A percentile compares a stretch with the other conserved stretches of the same genome.
These are phyloP conservation scores for Rhamnusium bicolor DNA, from an alignment of 2,888 invertebrate species.

Conservation along the genomic window DNA sequence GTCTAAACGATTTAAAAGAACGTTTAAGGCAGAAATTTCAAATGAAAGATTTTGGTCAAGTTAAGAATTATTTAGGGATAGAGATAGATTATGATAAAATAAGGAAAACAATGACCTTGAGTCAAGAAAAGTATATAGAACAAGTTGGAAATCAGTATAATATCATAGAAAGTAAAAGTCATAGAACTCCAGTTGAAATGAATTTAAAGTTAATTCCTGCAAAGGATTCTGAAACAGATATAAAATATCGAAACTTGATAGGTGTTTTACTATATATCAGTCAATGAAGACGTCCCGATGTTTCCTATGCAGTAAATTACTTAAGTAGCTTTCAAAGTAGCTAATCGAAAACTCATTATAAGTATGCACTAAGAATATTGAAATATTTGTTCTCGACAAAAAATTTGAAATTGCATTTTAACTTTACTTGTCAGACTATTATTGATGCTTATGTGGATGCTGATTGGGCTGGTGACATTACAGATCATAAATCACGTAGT, in stretches of 20 bases:
- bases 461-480: conserved; percentile 43
- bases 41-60: too few relatives aligned
- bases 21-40: too few relatives aligned
- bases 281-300: conserved; percentile 24
- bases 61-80: too few relatives aligned
- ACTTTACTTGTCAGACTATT: neutral
- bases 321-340: conserved; percentile 25
- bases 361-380: conserved; percentile 22
- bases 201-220: conserved; percentile 15
- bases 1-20: too few relatives aligned
- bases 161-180: neutral
- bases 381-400: conserved; percentile 25
- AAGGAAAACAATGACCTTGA: neutral
- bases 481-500: conserved; percentile 40
- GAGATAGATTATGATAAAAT: too few relatives aligned
- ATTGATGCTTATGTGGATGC: conserved; percentile 37
- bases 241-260: too few relatives aligned
- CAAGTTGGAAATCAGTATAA: neutral
- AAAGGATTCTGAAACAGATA: conserved; percentile 26
- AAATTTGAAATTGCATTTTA: conserved; percentile 40
- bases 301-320: conserved; percentile 25
- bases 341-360: conserved; percentile 23
- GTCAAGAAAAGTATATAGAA: neutral
- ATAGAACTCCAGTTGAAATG: neutral
- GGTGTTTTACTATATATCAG: conserved; percentile 25